Evolutionary conservation across 2,113 vertebrate genomes (phyloP), one percentile per base, ranked within the genome.

Genomic region (Chloroceryle aenea): DNA sequence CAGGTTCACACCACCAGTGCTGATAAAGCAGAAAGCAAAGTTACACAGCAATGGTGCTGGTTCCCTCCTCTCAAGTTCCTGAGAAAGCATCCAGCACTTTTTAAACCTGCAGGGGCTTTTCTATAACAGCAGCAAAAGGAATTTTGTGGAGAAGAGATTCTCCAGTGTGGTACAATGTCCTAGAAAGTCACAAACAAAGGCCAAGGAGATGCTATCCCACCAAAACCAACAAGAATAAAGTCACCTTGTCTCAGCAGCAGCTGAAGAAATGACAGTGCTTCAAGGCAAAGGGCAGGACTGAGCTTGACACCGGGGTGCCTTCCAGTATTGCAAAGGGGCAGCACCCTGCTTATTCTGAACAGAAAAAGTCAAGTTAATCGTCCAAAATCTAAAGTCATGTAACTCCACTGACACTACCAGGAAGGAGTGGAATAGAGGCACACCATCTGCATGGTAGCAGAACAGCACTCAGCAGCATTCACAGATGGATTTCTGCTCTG

Each of bases 381-480:
- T 30, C 14, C 62, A 74, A 73, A 82, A 52, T n/a, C 26, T 52
- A 67, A 78, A 61, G 66, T 34, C 61, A 12, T 15, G 25, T 34
- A 87, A 42, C 40, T 72, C 47, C 4, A 5, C 40, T 63, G 52
- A 27, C 14, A 29, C 66, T 79, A 38, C 16, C 26, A 59, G 59
- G 43, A 93, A 13, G 62, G 43, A 76, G 61, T 38, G 62, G 52
- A 81, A 73, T 0, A 42, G 32, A 22, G 18, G 12, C 9, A 8
- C 6, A 55, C 21, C 59, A 81, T 42, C 62, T 4, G 12, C 0
- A 0, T 0, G 0, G 45, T 45, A 42, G 34, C 72, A 6, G 25
- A 73, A 59, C 10, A n/a, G n/a, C 40, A 40, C 18, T 30, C 16
- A 14, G 66, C 66, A 69, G 82, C 48, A 52, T 30, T 72, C 36